Evolutionary conservation across 2,888 invertebrate genomes (phyloP).

Genomic region (Meloe dianella): DNA sequence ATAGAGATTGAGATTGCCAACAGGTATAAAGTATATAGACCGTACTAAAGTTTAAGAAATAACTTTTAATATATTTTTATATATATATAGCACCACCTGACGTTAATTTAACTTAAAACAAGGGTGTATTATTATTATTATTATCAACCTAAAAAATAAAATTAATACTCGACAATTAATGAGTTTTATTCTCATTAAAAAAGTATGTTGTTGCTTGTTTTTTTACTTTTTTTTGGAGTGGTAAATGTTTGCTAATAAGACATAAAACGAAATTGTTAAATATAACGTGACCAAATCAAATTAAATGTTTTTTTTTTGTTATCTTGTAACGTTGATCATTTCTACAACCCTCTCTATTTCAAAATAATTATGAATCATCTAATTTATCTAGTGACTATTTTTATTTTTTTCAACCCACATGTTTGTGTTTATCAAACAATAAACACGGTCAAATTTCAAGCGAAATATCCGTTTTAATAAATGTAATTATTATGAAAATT

Average conservation of each 20-base stretch:
- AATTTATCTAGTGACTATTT: conserved; percentile 29
- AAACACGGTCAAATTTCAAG: background rate
- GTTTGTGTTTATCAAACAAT: background rate
- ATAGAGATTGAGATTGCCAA: background rate
- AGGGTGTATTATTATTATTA: background rate
- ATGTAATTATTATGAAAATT: background rate
- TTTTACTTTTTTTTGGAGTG: too few species aligned
- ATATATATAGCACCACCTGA: background rate
- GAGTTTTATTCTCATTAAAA: background rate
- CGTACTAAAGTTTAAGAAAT: background rate
- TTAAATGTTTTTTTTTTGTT: conserved; percentile 13
- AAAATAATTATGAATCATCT: conserved; percentile 34
- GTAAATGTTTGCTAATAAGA: background rate
- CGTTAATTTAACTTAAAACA: background rate
- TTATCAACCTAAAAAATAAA: background rate
- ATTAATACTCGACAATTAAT: background rate
- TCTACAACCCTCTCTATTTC: conserved; percentile 28
- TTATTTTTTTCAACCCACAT: conserved; percentile 29
- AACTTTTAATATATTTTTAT: background rate
- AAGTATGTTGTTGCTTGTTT: too few species aligned
- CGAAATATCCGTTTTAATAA: conserved; percentile 9
- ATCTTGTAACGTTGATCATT: conserved; percentile 25
- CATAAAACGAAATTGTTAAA: background rate
- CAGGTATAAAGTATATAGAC: background rate
- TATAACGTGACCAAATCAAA: background rate